A percentile compares a stretch with the other conserved stretches of the same genome.
Evolutionary conservation across 1,140 invertebrate species (phyloP).

Genomic region (Nasonia longicornis): DNA sequence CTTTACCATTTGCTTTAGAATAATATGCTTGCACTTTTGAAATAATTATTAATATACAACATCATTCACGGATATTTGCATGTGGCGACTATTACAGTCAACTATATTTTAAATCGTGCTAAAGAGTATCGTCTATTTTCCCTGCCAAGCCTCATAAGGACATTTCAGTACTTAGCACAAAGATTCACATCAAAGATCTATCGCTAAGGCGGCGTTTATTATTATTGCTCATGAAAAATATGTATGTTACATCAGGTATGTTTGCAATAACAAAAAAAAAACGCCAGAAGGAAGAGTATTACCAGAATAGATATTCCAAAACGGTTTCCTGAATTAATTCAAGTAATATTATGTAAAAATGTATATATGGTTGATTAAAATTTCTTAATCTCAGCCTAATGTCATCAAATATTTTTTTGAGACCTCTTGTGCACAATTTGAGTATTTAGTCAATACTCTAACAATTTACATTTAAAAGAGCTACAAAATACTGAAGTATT

Average conservation of each 20-base stretch:
- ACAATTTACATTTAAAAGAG: conserved; percentile 32
- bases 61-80: conserved; percentile 29
- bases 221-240: conserved; percentile 45
- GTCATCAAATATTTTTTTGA: conserved; percentile 17
- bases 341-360: conserved; percentile 28
- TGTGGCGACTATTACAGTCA: conserved; percentile 15
- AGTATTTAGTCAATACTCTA: conserved; percentile 40
- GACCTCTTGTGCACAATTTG: conserved; percentile 35
- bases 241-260: conserved; percentile 20
- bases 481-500: conserved; percentile 44
- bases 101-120: conserved; percentile 21
- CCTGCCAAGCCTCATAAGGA: conserved; percentile 29
- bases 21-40: conserved; percentile 17
- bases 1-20: conserved; percentile 30
- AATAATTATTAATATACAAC: conserved; percentile 29
- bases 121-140: conserved; percentile 31
- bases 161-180: conserved; percentile 38
- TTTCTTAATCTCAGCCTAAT: conserved; percentile 30
- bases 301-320: conserved; percentile 27
- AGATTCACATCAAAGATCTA: conserved; percentile 33
- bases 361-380: conserved; percentile 15
- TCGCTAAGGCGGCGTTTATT: conserved; percentile 38
- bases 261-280: conserved; percentile 8
- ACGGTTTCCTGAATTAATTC: conserved; percentile 15
- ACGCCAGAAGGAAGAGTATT: conserved; percentile 41